Evolutionary conservation across 2,113 vertebrate species (phyloP).

Genomic region (Zapus hudsonius): DNA sequence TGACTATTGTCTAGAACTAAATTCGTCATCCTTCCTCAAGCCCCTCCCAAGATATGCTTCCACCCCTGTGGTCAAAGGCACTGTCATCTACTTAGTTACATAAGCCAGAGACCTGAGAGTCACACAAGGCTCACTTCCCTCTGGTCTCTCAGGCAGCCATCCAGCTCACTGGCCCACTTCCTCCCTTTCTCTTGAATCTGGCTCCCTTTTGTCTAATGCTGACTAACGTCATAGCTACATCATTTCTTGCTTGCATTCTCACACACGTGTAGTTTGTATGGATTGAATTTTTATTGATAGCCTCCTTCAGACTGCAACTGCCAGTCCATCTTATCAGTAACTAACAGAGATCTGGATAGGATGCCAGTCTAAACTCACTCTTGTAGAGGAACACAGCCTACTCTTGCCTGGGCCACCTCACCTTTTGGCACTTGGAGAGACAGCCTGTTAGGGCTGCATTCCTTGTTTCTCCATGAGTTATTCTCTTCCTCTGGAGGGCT

Average conservation of each 20-base stretch:
- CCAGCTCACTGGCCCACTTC: not conserved
- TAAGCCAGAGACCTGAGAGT: slow-evolving; percentile 31
- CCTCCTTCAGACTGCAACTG: accelerated
- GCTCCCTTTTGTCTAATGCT: not conserved
- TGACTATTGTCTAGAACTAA: not conserved
- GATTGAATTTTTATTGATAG: not conserved
- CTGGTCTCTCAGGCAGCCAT: not conserved
- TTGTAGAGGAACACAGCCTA: not conserved
- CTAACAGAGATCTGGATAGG: not conserved
- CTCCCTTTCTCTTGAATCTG: slow-evolving; percentile 29
- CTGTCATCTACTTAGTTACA: not conserved
- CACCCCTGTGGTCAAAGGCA: not conserved
- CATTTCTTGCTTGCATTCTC: not conserved
- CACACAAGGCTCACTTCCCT: slow-evolving; percentile 26
- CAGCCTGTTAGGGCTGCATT: not conserved
- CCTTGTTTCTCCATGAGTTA: slow-evolving; percentile 6
- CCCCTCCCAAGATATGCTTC: slow-evolving; percentile 11
- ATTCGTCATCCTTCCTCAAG: not conserved
- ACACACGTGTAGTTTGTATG: not conserved
- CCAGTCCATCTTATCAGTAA: not conserved
- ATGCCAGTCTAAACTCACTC: not conserved
- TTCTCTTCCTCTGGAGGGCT: not conserved
- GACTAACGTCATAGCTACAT: not conserved
- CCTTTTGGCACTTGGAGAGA: not conserved
- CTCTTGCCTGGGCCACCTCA: not conserved